Evolutionary conservation across 2,888 invertebrate species (phyloP).

Genomic region (Drosophila diplacantha): DNA sequence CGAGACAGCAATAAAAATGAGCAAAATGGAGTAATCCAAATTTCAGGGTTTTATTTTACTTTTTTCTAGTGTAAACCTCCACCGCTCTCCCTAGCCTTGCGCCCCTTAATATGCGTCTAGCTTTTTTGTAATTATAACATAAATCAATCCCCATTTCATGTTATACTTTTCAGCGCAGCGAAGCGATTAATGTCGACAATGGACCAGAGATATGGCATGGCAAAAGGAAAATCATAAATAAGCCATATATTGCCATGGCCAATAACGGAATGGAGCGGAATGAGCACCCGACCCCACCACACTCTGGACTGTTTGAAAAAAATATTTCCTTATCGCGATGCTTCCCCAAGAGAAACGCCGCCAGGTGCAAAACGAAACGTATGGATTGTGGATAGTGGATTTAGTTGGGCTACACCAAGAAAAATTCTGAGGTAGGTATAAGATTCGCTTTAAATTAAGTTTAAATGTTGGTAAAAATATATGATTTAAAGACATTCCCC

Average conservation of each 20-base stretch:
- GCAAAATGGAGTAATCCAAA: no score
- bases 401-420: constrained; percentile 1
- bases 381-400: constrained; percentile 21
- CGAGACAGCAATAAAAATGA: constrained; percentile 28
- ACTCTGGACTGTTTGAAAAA: constrained; percentile 54
- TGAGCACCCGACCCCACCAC: constrained; percentile 21
- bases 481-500: no score
- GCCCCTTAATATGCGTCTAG: constrained; percentile 9
- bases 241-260: constrained; percentile 60
- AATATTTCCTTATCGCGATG: constrained; percentile 70
- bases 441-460: background rate
- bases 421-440: no score
- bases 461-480: no score
- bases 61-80: background rate
- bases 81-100: no score
- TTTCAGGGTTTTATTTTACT: background rate
- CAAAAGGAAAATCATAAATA: constrained; percentile 70
- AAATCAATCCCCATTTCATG: constrained; percentile 69
- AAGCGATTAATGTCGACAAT: constrained; percentile 70
- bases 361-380: constrained; percentile 60
- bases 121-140: constrained; percentile 67
- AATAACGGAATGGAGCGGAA: constrained; percentile 53
- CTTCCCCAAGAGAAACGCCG: constrained; percentile 48
- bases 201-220: constrained; percentile 65
- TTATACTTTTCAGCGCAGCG: constrained; percentile 66